Conservation (phyloP, 2,888 invertebrate species). For the Norana najaformis region DNA sequence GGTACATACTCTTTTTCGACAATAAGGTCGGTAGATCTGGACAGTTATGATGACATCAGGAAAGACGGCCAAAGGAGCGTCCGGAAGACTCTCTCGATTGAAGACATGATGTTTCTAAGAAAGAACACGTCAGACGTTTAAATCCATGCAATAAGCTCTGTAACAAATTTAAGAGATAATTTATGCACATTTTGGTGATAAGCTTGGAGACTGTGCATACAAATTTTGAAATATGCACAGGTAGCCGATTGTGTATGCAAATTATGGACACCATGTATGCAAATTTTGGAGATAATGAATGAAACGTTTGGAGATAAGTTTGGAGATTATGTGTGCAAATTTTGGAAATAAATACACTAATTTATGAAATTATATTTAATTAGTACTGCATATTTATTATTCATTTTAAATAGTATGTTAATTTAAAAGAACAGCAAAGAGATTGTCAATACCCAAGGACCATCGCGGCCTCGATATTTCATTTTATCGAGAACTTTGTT, state of each 20-base stretch:
- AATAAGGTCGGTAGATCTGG: constrained; percentile 31
- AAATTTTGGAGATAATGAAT: too few species aligned
- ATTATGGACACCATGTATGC: too few species aligned
- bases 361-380: too few species aligned
- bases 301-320: too few species aligned
- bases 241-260: too few species aligned
- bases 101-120: constrained; percentile 10
- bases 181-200: neutral
- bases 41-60: constrained; percentile 32
- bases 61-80: neutral
- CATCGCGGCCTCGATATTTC: constrained; percentile 19
- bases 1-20: constrained; percentile 21
- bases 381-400: too few species aligned
- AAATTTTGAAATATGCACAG: neutral
- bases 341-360: too few species aligned
- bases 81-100: neutral
- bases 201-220: too few species aligned
- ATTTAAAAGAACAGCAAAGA: neutral
- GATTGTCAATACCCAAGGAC: constrained; percentile 20
- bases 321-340: too few species aligned
- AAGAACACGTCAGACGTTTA: neutral
- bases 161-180: neutral
- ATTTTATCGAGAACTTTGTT: constrained; percentile 27
- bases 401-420: too few species aligned
- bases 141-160: neutral